Evolutionary conservation across 2,888 invertebrate genomes (phyloP).

Genomic region (Pyrrhia umbra): DNA sequence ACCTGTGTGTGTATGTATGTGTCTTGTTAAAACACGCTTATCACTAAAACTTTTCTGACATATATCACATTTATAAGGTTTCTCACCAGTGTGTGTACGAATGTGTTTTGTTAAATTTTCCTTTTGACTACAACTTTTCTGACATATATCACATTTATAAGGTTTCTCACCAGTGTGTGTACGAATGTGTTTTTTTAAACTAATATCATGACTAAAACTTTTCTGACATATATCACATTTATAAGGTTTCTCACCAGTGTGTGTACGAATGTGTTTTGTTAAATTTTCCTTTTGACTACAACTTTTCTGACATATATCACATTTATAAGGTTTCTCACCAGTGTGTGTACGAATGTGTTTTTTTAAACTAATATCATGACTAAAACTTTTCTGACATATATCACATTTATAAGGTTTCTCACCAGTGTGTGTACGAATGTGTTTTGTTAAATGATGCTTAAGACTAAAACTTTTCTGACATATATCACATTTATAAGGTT

Average conservation of each 20-base stretch:
- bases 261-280: conserved; percentile 4
- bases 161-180: conserved; percentile 38
- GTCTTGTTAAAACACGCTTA: background rate
- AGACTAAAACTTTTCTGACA: conserved; percentile 8
- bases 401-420: conserved; percentile 16
- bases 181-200: conserved; percentile 14
- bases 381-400: conserved; percentile 10
- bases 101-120: background rate
- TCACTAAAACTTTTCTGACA: fast-evolving
- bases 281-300: background rate
- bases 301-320: conserved; percentile 5
- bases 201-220: background rate
- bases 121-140: background rate
- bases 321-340: conserved; percentile 20
- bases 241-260: conserved; percentile 17
- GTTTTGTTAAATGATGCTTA: background rate
- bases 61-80: background rate
- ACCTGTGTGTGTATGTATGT: background rate
- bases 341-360: conserved; percentile 13
- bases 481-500: conserved; percentile 14
- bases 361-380: background rate
- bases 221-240: conserved; percentile 8
- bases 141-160: conserved; percentile 12
- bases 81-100: too few relatives aligned
- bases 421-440: background rate